phyloP scores from a whole-genome alignment of 2,113 vertebrate genomes.

The Bambusicola thoracicus region DNA sequence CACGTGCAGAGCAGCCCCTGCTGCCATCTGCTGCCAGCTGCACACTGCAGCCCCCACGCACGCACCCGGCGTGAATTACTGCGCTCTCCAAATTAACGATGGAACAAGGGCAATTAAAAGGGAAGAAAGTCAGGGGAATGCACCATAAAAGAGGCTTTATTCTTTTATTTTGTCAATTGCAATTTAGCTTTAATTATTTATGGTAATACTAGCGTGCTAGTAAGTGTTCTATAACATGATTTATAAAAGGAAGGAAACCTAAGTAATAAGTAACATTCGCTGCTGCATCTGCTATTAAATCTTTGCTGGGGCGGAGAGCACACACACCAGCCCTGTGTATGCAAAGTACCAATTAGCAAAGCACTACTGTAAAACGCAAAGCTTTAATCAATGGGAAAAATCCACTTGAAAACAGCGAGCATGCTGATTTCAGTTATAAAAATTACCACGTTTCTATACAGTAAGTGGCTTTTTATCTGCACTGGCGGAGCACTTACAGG shows the following conservation, averaged over 20 bases:
- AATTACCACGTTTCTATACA: constrained; percentile 4
- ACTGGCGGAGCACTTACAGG: background rate
- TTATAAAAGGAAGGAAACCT: constrained; percentile 61
- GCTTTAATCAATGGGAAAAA: constrained; percentile 67
- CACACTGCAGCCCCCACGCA: background rate
- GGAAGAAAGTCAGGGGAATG: constrained; percentile 37
- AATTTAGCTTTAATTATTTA: constrained; percentile 68
- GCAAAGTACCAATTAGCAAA: constrained; percentile 64
- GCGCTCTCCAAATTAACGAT: constrained; percentile 20
- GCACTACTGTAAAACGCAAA: constrained; percentile 35
- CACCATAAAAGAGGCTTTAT: constrained; percentile 51
- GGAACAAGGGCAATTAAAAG: constrained; percentile 42
- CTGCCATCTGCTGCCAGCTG: background rate
- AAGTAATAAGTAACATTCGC: constrained; percentile 28
- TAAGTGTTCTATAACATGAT: constrained; percentile 3
- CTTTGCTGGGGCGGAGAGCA: constrained; percentile 44
- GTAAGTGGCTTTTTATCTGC: constrained; percentile 15
- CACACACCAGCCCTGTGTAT: constrained; percentile 15
- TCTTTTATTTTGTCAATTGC: constrained; percentile 61
- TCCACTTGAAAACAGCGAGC: constrained; percentile 46
- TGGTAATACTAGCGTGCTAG: constrained; percentile 45
- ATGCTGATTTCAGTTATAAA: background rate
- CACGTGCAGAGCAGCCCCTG: accelerated
- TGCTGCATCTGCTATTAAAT: constrained; percentile 47
- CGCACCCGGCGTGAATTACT: background rate